Evolutionary conservation across 2,797 vertebrate genomes (phyloP).

Genomic region (Antennarius maculatus): DNA sequence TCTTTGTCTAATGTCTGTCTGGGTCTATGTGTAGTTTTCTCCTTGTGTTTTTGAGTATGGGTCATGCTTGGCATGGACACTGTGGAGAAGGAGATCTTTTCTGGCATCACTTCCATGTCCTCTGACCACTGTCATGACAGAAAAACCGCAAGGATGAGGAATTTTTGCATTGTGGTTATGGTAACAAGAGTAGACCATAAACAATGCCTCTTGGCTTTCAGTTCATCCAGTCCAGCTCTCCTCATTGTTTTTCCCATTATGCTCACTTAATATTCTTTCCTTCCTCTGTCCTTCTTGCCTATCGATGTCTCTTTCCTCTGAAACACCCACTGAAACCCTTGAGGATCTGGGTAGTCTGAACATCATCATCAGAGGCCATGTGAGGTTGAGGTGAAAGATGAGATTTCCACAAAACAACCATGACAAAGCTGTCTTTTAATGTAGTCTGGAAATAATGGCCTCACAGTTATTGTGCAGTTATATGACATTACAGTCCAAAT

Average conservation of each 20-base stretch:
- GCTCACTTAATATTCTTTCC: constrained; percentile 54
- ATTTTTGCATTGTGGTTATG: constrained; percentile 57
- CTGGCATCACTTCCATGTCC: constrained; percentile 52
- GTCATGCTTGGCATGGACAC: constrained; percentile 43
- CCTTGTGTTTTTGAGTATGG: constrained; percentile 27
- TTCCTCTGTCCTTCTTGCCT: constrained; percentile 45
- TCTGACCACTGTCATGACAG: constrained; percentile 59
- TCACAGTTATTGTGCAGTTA: constrained; percentile 42
- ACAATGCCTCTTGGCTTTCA: constrained; percentile 56
- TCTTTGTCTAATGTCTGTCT: constrained; percentile 1
- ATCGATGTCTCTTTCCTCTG: constrained; percentile 48
- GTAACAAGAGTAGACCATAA: constrained; percentile 58
- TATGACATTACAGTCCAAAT: constrained; percentile 42
- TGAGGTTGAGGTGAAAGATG: constrained; percentile 66
- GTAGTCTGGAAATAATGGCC: constrained; percentile 48
- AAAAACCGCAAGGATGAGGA: constrained; percentile 68
- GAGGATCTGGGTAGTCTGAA: constrained; percentile 55
- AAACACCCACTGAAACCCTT: constrained; percentile 50
- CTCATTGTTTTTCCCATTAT: constrained; percentile 66
- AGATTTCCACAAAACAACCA: constrained; percentile 56
- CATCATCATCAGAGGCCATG: constrained; percentile 60
- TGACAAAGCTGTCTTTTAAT: constrained; percentile 56
- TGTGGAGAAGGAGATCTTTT: constrained; percentile 48
- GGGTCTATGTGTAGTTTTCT: constrained; percentile 31
- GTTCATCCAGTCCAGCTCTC: constrained; percentile 37